Evolutionary conservation across 2,888 invertebrate species (phyloP).

Genomic region (Drosophila bunnanda): DNA sequence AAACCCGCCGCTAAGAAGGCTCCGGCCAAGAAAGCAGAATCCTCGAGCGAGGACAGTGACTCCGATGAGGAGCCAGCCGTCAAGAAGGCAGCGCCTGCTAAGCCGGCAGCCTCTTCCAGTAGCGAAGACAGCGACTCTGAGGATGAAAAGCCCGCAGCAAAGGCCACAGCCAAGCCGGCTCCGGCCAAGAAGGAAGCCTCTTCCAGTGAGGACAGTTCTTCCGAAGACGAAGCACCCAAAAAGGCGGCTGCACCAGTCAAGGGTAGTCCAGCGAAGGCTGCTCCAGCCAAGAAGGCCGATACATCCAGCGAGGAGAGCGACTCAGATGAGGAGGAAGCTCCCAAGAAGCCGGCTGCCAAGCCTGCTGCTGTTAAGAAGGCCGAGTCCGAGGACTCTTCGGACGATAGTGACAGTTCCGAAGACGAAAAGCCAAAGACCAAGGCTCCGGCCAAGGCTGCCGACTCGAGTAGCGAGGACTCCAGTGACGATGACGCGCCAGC

Average conservation of each 20-base stretch:
- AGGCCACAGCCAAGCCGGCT: constrained; percentile 53
- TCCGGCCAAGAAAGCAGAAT: constrained; percentile 49
- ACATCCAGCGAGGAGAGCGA: constrained; percentile 82
- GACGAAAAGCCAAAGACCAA: constrained; percentile 61
- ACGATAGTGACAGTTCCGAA: constrained; percentile 71
- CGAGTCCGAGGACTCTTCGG: constrained; percentile 76
- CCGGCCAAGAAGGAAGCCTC: constrained; percentile 36
- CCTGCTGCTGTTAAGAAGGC: constrained; percentile 36
- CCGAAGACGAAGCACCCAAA: constrained; percentile 78
- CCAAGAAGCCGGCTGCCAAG: constrained; percentile 54
- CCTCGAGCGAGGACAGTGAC: constrained; percentile 84
- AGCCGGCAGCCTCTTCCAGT: constrained; percentile 47
- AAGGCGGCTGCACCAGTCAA: constrained; percentile 29
- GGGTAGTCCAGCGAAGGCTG: constrained; percentile 12
- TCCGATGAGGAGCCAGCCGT: constrained; percentile 81
- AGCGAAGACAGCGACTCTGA: constrained; percentile 84
- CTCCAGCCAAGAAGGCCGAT: constrained; percentile 38
- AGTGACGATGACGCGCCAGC: constrained; percentile 74
- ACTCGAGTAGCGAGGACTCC: constrained; percentile 69
- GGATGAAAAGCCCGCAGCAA: constrained; percentile 57
- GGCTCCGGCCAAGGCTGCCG: constrained; percentile 43
- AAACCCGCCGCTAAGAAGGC: constrained; percentile 68
- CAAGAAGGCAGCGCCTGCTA: constrained; percentile 33
- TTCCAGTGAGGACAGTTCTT: constrained; percentile 84
- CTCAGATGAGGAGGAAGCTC: constrained; percentile 66